Evolutionary conservation across 1,140 invertebrate species (phyloP).

Genomic region (Sesamia nonagrioides): DNA sequence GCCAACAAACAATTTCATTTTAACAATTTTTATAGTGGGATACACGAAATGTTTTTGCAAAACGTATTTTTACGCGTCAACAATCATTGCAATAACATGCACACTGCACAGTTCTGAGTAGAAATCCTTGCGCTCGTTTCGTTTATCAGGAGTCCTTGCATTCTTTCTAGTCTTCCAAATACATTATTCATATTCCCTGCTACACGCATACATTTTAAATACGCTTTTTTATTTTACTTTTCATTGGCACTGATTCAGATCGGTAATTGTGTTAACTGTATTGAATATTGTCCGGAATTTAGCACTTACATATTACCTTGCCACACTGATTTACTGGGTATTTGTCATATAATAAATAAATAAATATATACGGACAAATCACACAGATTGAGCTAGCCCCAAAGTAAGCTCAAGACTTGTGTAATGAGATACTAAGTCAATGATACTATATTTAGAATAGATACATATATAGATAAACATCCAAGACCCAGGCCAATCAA

Average conservation of each 20-base stretch:
- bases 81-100: not conserved
- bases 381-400: too few relatives aligned
- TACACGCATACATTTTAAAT: slow-evolving; percentile 14
- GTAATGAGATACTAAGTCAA: too few relatives aligned
- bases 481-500: too few relatives aligned
- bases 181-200: slow-evolving; percentile 20
- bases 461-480: too few relatives aligned
- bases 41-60: not conserved
- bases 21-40: too few relatives aligned
- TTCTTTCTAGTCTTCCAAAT: slow-evolving; percentile 32
- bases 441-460: too few relatives aligned
- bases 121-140: slow-evolving; percentile 41
- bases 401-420: too few relatives aligned
- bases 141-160: slow-evolving; percentile 34
- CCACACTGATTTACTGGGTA: not conserved
- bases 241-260: slow-evolving; percentile 1
- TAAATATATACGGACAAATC: too few relatives aligned
- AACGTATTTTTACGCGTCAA: not conserved
- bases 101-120: not conserved
- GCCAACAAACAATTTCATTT: too few relatives aligned
- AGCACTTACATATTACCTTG: not conserved
- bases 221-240: too few relatives aligned
- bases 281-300: not conserved
- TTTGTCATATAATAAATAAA: too few relatives aligned
- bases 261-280: not conserved